These are phyloP conservation scores for Tenthredo amoena DNA, from an alignment of 2,888 invertebrate species.

Conservation along the genomic window DNA sequence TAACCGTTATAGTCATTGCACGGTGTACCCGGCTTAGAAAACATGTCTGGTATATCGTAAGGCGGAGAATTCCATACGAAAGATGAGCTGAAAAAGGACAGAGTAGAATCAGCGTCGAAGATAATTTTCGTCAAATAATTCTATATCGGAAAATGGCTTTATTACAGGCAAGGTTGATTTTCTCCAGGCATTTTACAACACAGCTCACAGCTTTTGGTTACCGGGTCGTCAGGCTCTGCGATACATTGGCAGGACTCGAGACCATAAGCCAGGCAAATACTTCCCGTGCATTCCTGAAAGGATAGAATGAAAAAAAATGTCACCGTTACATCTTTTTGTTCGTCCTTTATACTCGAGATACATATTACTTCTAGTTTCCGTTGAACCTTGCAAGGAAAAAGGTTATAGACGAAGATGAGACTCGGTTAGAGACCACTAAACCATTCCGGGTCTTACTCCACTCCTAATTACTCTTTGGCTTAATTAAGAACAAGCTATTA, in stretches of 20 bases:
- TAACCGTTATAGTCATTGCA: conserved; percentile 95
- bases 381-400: background rate
- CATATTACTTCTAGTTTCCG: background rate
- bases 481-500: conserved; percentile 45
- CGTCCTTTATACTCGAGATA: background rate
- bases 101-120: background rate
- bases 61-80: conserved; percentile 93
- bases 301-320: conserved; percentile 53
- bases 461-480: conserved; percentile 42
- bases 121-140: background rate
- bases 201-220: conserved; percentile 92
- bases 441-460: conserved; percentile 32
- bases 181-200: conserved; percentile 93
- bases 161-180: conserved; percentile 85
- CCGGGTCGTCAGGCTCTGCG: conserved; percentile 86
- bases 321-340: background rate
- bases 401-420: conserved; percentile 39
- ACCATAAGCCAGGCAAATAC: conserved; percentile 96
- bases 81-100: conserved; percentile 82
- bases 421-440: conserved; percentile 13
- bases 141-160: conserved; percentile 60
- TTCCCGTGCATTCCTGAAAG: conserved; percentile 93
- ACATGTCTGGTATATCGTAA: conserved; percentile 94
- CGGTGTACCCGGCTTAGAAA: conserved; percentile 94
- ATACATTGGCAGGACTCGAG: conserved; percentile 96